These are phyloP conservation scores for Chaenocephalus aceratus DNA, from an alignment of 2,113 vertebrate genomes.

Conservation along the genomic window DNA sequence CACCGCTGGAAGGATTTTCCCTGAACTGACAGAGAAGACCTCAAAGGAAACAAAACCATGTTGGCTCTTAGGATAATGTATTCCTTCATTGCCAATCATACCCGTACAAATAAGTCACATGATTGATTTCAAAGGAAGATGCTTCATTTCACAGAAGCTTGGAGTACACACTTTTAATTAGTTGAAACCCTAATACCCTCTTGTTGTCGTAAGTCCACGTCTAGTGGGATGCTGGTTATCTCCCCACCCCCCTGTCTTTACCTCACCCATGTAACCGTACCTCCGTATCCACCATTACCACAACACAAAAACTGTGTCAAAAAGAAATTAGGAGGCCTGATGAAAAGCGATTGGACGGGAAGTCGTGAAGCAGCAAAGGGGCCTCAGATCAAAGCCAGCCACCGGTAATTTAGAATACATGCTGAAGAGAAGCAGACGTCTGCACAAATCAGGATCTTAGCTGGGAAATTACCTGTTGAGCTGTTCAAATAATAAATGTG, in stretches of 20 bases:
- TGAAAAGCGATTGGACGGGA: conserved; percentile 75
- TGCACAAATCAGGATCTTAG: conserved; percentile 77
- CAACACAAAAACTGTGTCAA: conserved; percentile 64
- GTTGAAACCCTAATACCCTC: conserved; percentile 65
- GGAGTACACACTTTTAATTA: conserved; percentile 71
- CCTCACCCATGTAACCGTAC: conserved; percentile 57
- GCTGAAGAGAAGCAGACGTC: conserved; percentile 68
- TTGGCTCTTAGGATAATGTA: neutral
- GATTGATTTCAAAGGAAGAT: conserved; percentile 59
- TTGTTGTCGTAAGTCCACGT: conserved; percentile 25
- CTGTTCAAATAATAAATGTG: conserved; percentile 79
- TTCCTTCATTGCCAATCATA: conserved; percentile 9
- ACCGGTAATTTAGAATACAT: conserved; percentile 82
- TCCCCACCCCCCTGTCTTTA: conserved; percentile 55
- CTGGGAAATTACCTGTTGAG: conserved; percentile 84
- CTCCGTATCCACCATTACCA: conserved; percentile 53
- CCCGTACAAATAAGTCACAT: conserved; percentile 1
- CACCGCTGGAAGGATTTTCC: conserved; percentile 53
- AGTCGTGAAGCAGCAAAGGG: conserved; percentile 65
- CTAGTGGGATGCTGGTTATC: conserved; percentile 15
- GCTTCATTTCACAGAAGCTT: conserved; percentile 29
- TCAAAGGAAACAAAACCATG: conserved; percentile 53
- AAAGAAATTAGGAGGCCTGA: conserved; percentile 76
- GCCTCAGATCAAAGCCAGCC: conserved; percentile 79
- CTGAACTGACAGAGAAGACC: conserved; percentile 40